Evolutionary conservation across 1,140 invertebrate species (phyloP).

Genomic region (Cydia strobilella): DNA sequence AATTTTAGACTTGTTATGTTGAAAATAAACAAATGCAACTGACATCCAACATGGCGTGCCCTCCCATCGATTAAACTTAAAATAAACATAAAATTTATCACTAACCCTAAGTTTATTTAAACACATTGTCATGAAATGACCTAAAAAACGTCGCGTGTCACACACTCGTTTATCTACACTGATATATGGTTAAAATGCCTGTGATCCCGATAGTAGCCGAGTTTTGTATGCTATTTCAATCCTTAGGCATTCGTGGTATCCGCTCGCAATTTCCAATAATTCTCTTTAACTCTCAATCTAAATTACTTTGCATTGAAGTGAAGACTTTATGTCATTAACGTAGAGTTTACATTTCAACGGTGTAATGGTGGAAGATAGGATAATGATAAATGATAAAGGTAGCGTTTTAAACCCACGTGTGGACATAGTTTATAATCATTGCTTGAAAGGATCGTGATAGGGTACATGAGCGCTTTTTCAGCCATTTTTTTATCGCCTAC

Average conservation of each 20-base stretch:
- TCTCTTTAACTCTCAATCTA: background rate
- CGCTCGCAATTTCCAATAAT: background rate
- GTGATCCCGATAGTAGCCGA: background rate
- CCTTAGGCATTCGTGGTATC: background rate
- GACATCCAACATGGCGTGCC: background rate
- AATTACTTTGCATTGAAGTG: background rate
- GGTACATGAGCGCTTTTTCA: background rate
- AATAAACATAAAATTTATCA: background rate
- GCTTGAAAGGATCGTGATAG: background rate
- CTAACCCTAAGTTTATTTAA: background rate
- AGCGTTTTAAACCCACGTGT: background rate
- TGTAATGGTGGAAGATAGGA: background rate
- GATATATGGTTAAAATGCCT: background rate
- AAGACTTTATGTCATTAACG: background rate
- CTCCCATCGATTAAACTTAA: background rate
- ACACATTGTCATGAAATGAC: background rate
- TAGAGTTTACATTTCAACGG: background rate
- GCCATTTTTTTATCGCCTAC: slow-evolving; percentile 4
- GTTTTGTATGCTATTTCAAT: background rate
- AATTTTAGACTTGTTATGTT: background rate
- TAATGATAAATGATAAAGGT: background rate
- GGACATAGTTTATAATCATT: background rate
- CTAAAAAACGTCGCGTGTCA: background rate
- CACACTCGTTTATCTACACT: background rate
- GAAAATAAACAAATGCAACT: too few relatives aligned